phyloP scores from a whole-genome alignment of 2,113 vertebrate species.

The Microcebus jonahi region DNA sequence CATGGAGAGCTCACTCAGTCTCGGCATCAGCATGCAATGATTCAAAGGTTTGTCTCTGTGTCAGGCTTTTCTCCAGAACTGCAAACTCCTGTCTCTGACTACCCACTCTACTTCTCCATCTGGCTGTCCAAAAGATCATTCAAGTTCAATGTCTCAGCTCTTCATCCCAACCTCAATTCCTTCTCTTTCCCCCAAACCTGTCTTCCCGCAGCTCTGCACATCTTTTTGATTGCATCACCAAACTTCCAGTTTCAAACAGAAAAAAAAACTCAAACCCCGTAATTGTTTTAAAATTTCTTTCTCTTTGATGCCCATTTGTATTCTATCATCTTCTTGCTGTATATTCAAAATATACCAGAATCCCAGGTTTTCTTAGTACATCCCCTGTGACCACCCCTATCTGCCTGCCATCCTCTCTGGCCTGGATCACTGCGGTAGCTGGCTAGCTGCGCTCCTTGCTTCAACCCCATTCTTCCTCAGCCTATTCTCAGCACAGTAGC shows the following conservation, averaged over 20 bases:
- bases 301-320: not conserved
- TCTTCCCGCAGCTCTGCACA: fast-evolving
- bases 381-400: not conserved
- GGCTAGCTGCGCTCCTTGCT: not conserved
- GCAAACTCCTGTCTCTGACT: not conserved
- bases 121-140: not conserved
- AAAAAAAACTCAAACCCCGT: not conserved
- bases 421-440: not conserved
- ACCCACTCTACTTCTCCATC: not conserved
- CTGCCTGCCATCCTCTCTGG: not conserved
- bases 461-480: not conserved
- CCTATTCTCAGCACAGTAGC: not conserved
- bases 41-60: not conserved
- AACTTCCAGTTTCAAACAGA: not conserved
- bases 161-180: not conserved
- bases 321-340: not conserved
- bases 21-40: not conserved
- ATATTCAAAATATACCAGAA: not conserved
- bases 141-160: not conserved
- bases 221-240: not conserved
- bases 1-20: fast-evolving
- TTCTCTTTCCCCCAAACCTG: not conserved
- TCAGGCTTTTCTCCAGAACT: not conserved
- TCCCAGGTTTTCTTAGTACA: not conserved
- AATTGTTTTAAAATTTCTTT: not conserved